Base-by-base conservation (phyloP, 2,113 vertebrate species). In the Heterochromis multidens region DNA sequence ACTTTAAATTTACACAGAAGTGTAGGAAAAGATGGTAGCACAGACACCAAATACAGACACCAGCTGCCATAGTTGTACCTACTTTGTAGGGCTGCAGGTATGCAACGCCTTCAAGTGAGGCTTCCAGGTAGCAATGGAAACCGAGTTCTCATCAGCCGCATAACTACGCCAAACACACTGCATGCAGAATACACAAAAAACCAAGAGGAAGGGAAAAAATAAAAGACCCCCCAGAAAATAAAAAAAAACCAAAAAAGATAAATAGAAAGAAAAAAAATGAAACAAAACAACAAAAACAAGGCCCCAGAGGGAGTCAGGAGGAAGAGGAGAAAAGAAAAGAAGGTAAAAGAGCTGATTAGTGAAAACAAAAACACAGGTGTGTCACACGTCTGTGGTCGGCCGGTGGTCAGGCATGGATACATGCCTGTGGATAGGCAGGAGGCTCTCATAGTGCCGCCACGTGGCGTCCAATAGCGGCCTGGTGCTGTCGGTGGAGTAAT, bases 51-150 rank as follows among this genome's bases (percentile, higher is more conserved):
- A 90, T 86, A 91, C 86, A 95, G 93, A 95, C 94, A 95, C 91
- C 94, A 96, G 94, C 96, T 96, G 96, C 96, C 94, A 94, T 82
- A 93, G 91, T 95, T 97, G 95, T 94, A 99, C 98, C 97, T 99
- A 99, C 98, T 99, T 99, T 96, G 97, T 97, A 92, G 98, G 98
- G 95, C 99, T 99, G 97, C 99, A 99, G 98, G 97, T 98, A 96
- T 99, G 98, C 97, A 99, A 97, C 95, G 98, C 98, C 97, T 99
- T 99, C 97, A 99, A 96, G 97, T 99, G 98, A 93, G 99, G 98
- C 97, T 99, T 99, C 98, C 99, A 99, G 96, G 98, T 99, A 95
- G 99, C 99, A 96, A 99, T 96, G 97, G 98, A 99, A 97, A 99
- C 97, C 88, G 98, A 99, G 96, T 98, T 99, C 97, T 99, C 98